Evolutionary conservation across 2,888 invertebrate genomes (phyloP), one percentile per base, ranked within the genome.

Genomic region (Drosophila rubida): DNA sequence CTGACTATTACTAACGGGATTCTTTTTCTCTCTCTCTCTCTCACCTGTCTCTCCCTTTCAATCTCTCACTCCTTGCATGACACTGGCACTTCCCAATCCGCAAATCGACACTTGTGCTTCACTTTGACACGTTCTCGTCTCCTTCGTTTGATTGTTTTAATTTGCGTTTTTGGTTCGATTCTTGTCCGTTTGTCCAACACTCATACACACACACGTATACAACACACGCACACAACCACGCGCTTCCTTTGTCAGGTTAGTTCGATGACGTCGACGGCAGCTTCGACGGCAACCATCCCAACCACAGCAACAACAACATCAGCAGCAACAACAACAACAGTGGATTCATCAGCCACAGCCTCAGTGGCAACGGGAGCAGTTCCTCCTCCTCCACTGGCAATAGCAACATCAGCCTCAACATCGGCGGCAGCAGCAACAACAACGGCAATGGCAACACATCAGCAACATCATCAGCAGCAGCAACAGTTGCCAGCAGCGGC

Each of bases 381-480:
- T 13, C 42, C 19, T 13, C 41, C 32, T 37, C 63, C 57, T 25
- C 51, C 42, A 19, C 41, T 25, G 22, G 25, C 45, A 57, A 16
- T 35, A 37, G 13, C 22, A 42, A 49, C 61, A 39, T 51, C 60
- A 46, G 23, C 71, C 50, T 48, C 73, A 51, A 49, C 48, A 54
- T 60, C 27, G 93, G 84, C 73, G 30, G 53, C 48, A 54, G 63
- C 27, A 93, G 84, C 72, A 35, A 41, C 23, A 49, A 8, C 72
- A 78, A 74, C 68, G 30, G 45, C 23, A 53, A 11, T 13, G 19
- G 9, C 53, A 44, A 25, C 69, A 41, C 16, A 41, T 41, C 94
- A 95, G 19, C 95, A 96, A 54, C 59, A 77, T 54, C 53, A 65
- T 46, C 49, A 45, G 53, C 25, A 69, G 60, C 41, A 59, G 1